Evolutionary conservation across 2,888 invertebrate species (phyloP), one percentile per base, ranked within the genome.

Genomic region (Drosophila falleni): DNA sequence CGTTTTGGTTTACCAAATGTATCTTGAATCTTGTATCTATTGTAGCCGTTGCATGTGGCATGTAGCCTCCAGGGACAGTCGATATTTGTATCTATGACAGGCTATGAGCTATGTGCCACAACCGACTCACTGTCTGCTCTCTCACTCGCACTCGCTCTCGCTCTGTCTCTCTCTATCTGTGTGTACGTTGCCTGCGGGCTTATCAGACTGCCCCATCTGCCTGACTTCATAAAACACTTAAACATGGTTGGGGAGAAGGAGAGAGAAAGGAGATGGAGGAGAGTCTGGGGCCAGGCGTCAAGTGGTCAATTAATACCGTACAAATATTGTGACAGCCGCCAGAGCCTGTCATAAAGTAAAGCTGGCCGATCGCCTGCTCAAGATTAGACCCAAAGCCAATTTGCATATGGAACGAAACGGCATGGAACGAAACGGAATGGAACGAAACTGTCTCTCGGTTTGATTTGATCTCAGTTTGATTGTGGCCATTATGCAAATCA

Each of bases 251-350:
- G 42, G 39, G 15, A 16, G 23, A 46, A 15, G 39, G 53, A 5
- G 13, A 37, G n/a, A n/a, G n/a, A n/a, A n/a, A n/a, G n/a, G n/a
- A n/a, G n/a, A n/a, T n/a, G n/a, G n/a, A n/a, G n/a, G 10, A 23
- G 37, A 19, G 46, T 19, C 49, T 54, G 63, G 47, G 71, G 71
- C 64, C 80, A 80, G 84, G 82, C 81, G 82, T 88, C 84, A 84
- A 84, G 89, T 84, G 89, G 88, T 65, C 84, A 84, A 84, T 84
- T 84, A 84, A 84, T 89, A 89, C 70, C 86, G 41, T 69, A 89
- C 88, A 84, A 84, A 84, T 88, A 84, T 84, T 84, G 84, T 89
- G 84, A 84, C 89, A 89, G 86, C 82, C 82, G 87, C 64, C 78
- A 63, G 61, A 55, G 80, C 42, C 70, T 87, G 84, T 84, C 84